Percentiles rank a stretch among this genome's conserved stretches.
These are phyloP conservation scores for Gisinianus flammeolus DNA, from an alignment of 2,888 invertebrate species.

Conservation along the genomic window DNA sequence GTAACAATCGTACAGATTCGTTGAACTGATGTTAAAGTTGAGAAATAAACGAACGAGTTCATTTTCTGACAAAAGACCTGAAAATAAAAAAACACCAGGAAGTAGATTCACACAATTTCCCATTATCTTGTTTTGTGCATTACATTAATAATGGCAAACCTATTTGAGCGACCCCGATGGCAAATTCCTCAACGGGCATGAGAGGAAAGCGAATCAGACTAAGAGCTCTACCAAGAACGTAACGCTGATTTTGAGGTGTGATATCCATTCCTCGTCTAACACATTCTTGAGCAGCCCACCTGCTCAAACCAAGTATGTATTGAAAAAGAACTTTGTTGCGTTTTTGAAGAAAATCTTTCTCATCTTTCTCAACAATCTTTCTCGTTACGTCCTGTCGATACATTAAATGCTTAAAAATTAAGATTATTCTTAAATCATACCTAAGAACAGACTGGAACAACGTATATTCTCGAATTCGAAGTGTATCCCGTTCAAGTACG, in stretches of 20 bases:
- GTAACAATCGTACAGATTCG: slow-evolving; percentile 62
- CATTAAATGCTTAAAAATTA: too few species aligned
- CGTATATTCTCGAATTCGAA: slow-evolving; percentile 77
- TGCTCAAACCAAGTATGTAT: too few species aligned
- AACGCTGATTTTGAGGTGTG: slow-evolving; percentile 72
- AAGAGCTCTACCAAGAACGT: slow-evolving; percentile 72
- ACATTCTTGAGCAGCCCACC: slow-evolving; percentile 79
- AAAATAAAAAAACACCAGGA: too few species aligned
- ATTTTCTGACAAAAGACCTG: slow-evolving; percentile 72
- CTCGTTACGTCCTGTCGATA: too few species aligned
- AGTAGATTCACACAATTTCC: too few species aligned
- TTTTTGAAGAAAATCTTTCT: too few species aligned
- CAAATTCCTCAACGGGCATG: slow-evolving; percentile 86
- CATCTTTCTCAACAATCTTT: too few species aligned
- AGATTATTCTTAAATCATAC: slow-evolving; percentile 60
- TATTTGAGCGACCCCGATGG: slow-evolving; percentile 75
- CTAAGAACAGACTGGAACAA: slow-evolving; percentile 75
- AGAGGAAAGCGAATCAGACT: slow-evolving; percentile 78
- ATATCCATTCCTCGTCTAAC: slow-evolving; percentile 70
- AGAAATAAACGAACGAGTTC: slow-evolving; percentile 76
- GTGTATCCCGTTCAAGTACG: slow-evolving; percentile 77
- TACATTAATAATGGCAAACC: too few species aligned
- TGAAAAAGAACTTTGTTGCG: too few species aligned
- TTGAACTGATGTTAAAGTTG: slow-evolving; percentile 76
- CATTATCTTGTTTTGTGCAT: too few species aligned